These are phyloP conservation scores for Mylabris sibirica DNA, from an alignment of 2,888 invertebrate genomes.

Conservation along the genomic window DNA sequence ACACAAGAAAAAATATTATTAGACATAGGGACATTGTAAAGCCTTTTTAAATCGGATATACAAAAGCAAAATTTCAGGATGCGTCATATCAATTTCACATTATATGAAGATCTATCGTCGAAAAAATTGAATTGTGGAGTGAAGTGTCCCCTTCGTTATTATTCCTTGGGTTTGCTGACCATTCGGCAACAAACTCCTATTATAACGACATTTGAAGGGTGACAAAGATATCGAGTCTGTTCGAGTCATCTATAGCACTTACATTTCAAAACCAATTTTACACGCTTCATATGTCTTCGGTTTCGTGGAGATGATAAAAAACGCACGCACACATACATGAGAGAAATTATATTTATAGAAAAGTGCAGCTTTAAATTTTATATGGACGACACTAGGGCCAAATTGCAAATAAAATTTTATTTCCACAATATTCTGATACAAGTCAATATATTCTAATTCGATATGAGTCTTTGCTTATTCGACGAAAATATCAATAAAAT, in stretches of 20 bases:
- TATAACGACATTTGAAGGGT: constrained; percentile 58
- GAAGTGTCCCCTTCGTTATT: constrained; percentile 56
- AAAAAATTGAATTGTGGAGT: constrained; percentile 61
- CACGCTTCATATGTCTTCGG: constrained; percentile 56
- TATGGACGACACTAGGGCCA: constrained; percentile 38
- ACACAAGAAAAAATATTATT: constrained; percentile 16
- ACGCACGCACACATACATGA: constrained; percentile 10
- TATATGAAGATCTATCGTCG: constrained; percentile 59
- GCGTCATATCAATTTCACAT: constrained; percentile 61
- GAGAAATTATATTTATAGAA: constrained; percentile 37
- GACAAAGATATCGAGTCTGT: constrained; percentile 58
- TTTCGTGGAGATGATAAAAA: constrained; percentile 36
- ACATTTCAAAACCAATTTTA: constrained; percentile 59
- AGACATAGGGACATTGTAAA: constrained; percentile 18
- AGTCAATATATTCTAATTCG: constrained; percentile 48
- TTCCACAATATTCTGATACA: constrained; percentile 41
- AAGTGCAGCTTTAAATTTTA: constrained; percentile 51
- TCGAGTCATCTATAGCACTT: constrained; percentile 57
- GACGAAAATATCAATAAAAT: constrained; percentile 51
- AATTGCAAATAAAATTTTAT: constrained; percentile 56
- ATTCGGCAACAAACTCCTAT: constrained; percentile 52
- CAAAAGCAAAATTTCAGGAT: constrained; percentile 51
- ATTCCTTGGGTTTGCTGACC: constrained; percentile 58
- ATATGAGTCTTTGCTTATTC: constrained; percentile 51
- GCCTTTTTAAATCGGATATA: constrained; percentile 34